Conservation (phyloP, 64 coral and sea anemone species). For the Montipora sp. region DNA sequence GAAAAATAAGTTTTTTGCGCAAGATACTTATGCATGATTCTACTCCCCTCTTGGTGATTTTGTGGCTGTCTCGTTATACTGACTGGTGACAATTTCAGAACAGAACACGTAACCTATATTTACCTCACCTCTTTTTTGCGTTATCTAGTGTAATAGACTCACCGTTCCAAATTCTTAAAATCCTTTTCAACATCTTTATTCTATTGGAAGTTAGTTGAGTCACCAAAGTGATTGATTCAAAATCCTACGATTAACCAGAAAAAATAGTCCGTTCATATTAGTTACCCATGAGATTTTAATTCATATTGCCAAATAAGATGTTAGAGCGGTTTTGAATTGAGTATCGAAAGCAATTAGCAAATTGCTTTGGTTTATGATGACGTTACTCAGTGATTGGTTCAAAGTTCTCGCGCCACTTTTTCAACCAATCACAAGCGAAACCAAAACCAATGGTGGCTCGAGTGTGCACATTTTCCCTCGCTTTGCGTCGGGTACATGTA, state of each 20-base stretch:
- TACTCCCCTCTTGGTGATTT: neutral
- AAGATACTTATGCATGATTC: neutral
- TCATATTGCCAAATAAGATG: neutral
- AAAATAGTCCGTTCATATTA: neutral
- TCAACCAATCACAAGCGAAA: no score
- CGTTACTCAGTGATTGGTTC: no score
- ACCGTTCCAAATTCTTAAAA: constrained; percentile 44
- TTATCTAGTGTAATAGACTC: neutral
- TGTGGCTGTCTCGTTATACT: neutral
- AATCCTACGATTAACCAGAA: neutral
- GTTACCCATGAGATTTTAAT: neutral
- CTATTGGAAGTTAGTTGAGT: constrained; percentile 31
- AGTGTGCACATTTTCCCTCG: no score
- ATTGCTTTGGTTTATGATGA: no score
- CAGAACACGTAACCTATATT: neutral
- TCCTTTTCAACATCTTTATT: constrained; percentile 35
- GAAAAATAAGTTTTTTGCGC: no score
- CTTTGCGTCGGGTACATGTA: no score
- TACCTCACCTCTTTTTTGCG: neutral
- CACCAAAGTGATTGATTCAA: constrained; percentile 29
- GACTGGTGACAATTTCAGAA: neutral
- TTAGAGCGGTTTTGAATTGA: no score
- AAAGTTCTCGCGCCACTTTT: no score
- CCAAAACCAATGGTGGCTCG: no score
- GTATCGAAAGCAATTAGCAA: no score